phyloP scores from a whole-genome alignment of 1,140 invertebrate genomes.

The Hestina assimilis region DNA sequence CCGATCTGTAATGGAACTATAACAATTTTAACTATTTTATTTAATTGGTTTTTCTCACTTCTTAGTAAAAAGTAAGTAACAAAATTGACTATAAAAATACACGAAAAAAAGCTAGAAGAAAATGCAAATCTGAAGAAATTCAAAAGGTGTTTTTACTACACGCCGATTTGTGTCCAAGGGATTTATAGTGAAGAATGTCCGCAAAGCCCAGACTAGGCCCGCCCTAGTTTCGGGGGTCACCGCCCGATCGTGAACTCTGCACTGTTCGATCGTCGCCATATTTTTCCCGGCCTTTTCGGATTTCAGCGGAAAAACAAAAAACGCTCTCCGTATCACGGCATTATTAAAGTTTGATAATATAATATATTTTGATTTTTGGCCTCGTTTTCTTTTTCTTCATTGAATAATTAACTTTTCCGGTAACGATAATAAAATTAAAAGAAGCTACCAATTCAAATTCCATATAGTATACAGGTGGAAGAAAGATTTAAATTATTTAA shows the following conservation, averaged over 20 bases:
- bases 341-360: too few species aligned
- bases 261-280: slow-evolving; percentile 47
- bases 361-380: too few species aligned
- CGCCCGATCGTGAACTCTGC: slow-evolving; percentile 66
- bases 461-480: too few species aligned
- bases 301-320: slow-evolving; percentile 15
- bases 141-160: neutral
- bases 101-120: neutral
- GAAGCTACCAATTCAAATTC: too few species aligned
- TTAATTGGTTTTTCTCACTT: too few species aligned
- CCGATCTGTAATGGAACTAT: too few species aligned
- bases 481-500: too few species aligned
- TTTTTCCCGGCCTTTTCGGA: slow-evolving; percentile 30
- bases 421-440: too few species aligned
- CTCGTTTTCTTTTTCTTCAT: too few species aligned
- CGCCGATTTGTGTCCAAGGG: slow-evolving; percentile 9
- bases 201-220: slow-evolving; percentile 42
- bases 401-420: too few species aligned
- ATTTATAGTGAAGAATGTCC: slow-evolving; percentile 40
- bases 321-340: neutral
- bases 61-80: too few species aligned
- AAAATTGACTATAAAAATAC: neutral
- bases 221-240: slow-evolving; percentile 63
- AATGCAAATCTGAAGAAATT: neutral
- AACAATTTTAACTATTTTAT: too few species aligned